Percentiles rank a stretch among this genome's conserved stretches.
Conservation (phyloP, 2,113 vertebrate genomes). For the Boulengeromyrus knoepffleri region DNA sequence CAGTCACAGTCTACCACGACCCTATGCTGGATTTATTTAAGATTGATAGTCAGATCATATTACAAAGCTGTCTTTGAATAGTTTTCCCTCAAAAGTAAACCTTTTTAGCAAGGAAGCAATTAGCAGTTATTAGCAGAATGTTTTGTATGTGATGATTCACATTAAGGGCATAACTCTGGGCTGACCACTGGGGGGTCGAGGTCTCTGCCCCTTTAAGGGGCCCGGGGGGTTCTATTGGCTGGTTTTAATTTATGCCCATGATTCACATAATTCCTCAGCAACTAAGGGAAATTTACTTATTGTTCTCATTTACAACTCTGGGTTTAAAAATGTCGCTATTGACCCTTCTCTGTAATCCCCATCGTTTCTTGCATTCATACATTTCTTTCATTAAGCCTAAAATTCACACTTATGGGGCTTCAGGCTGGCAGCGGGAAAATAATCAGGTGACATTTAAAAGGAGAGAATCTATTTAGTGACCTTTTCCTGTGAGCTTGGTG, state of each 20-base stretch:
- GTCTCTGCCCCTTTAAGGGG: no score
- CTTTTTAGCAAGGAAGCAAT: background rate
- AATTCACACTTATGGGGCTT: slow-evolving; percentile 20
- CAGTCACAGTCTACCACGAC: background rate
- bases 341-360: background rate
- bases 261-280: background rate
- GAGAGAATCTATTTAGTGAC: slow-evolving; percentile 54
- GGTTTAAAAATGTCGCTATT: background rate
- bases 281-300: background rate
- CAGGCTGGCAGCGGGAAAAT: slow-evolving; percentile 32
- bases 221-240: background rate
- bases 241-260: background rate
- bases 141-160: background rate
- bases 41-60: background rate
- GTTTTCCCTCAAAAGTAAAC: background rate
- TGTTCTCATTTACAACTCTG: background rate
- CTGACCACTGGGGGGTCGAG: no score
- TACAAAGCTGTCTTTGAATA: background rate
- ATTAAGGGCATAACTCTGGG: no score
- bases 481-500: slow-evolving; percentile 48
- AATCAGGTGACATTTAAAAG: slow-evolving; percentile 56
- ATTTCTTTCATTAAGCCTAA: background rate
- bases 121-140: background rate
- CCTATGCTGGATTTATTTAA: no score
- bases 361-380: background rate